Evolutionary conservation across 2,888 invertebrate species (phyloP), one percentile per base, ranked within the genome.

Genomic region (Adela reaumurella): DNA sequence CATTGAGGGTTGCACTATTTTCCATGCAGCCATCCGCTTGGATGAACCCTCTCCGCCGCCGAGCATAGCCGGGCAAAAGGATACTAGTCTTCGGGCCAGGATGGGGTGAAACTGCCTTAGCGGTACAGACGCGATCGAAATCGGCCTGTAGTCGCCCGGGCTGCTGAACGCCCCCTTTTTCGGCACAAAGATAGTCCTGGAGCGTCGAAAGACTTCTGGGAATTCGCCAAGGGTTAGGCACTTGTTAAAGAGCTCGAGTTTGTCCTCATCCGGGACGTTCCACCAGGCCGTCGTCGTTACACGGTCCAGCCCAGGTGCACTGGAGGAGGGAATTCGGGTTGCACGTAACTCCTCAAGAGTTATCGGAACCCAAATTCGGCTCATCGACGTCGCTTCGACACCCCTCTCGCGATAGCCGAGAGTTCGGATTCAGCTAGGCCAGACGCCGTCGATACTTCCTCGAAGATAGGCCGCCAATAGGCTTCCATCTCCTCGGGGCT

Each of bases 1-100:
- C 49, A 54, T 64, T 53, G 8, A 65, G 49, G 1, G 60, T 47
- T 2, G 62, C 51, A 19, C 59, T 52, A 47, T 69, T 70, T 8
- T 64, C 62, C 11, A 68, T 53, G 3, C 61, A 60, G 11, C 68
- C 69, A 50, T 68, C 68, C 1, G 58, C 56, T 44, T 58, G 53
- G n/a, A 56, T 55, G 46, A 60, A 58, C 48, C 57, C 56, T 24
- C 57, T 56, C 52, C 58, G 57, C 24, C 56, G 56, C 46, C 47
- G 51, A 49, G 59, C 57, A n/a, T n/a, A 1, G 55, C 57, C 24
- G 57, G 56, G 47, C 20, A 16, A 1, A 24, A 5, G 2, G 18
- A 11, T 17, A 43, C 17, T 0, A 59, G 42, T 0, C 57, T 47
- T 2, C 6, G 18, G n/a, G 55, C 50, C 28, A 63, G 17, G 17